Conservation (phyloP, 2,113 vertebrate species). For the Centropristis striata region DNA sequence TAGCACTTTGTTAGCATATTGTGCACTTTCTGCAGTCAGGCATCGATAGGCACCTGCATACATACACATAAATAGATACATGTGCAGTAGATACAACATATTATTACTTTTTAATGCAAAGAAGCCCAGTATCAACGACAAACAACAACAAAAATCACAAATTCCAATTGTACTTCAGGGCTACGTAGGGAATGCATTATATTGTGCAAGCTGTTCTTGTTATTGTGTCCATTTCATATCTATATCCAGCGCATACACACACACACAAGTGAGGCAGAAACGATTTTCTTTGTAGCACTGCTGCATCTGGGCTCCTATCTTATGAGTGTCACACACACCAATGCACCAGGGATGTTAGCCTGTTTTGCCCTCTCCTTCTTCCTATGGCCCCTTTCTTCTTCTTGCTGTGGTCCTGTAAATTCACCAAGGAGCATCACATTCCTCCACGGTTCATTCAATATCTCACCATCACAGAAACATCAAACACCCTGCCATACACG, state of each 20-base stretch:
- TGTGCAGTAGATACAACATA: background rate
- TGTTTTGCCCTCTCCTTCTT: slow-evolving; percentile 36
- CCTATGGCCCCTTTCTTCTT: slow-evolving; percentile 14
- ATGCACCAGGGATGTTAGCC: slow-evolving; percentile 23
- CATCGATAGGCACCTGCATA: background rate
- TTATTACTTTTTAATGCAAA: background rate
- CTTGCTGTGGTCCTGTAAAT: slow-evolving; percentile 33
- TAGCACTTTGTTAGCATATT: slow-evolving; percentile 12
- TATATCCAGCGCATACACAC: background rate
- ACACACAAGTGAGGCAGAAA: slow-evolving; percentile 12
- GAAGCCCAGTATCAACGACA: background rate
- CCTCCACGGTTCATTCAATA: slow-evolving; percentile 66
- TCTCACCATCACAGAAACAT: slow-evolving; percentile 66
- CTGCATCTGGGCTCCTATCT: slow-evolving; percentile 24
- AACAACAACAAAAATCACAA: background rate
- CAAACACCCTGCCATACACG: slow-evolving; percentile 60
- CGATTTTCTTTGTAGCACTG: slow-evolving; percentile 21
- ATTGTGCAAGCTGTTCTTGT: background rate
- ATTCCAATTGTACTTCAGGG: background rate
- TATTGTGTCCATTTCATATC: slow-evolving; percentile 5
- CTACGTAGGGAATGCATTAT: background rate
- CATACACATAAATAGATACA: background rate
- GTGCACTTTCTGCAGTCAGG: background rate
- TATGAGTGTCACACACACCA: slow-evolving; percentile 37
- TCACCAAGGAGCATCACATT: slow-evolving; percentile 50